These are phyloP conservation scores for Miniopterus natalensis DNA, from an alignment of 2,113 vertebrate genomes.

Conservation along the genomic window DNA sequence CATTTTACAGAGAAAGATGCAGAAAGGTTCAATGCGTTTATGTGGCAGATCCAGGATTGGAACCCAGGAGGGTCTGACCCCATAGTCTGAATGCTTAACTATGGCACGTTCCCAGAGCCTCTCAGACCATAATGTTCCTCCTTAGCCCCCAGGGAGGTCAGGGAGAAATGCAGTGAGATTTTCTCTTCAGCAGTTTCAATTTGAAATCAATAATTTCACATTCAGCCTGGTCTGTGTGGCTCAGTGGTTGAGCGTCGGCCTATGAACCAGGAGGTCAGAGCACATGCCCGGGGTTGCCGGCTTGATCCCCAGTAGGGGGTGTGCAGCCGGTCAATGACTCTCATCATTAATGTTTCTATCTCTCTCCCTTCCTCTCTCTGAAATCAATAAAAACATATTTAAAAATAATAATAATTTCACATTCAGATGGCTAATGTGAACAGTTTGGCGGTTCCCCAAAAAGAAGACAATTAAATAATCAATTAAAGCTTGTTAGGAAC, in stretches of 20 bases:
- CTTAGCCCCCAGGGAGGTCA: neutral
- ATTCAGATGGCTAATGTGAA: no score
- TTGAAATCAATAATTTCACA: neutral
- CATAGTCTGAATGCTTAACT: neutral
- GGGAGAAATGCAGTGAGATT: neutral
- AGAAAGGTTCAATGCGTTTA: neutral
- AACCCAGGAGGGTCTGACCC: neutral
- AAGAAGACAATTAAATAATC: neutral
- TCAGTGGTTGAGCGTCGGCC: no score
- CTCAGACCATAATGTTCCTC: neutral
- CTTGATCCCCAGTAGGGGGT: no score
- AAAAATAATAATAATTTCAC: no score
- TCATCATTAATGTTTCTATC: no score
- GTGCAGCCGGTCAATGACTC: no score
- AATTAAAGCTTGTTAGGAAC: neutral
- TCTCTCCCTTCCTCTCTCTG: no score
- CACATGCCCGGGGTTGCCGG: accelerated
- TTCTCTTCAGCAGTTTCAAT: neutral
- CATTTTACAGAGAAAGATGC: neutral
- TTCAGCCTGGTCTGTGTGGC: no score
- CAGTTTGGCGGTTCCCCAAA: no score
- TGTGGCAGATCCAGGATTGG: neutral
- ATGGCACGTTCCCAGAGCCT: neutral
- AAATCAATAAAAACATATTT: no score
- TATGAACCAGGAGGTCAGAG: no score